These are phyloP conservation scores for Oreochromis niloticus DNA, from an alignment of 2,113 vertebrate genomes.

Conservation along the genomic window DNA sequence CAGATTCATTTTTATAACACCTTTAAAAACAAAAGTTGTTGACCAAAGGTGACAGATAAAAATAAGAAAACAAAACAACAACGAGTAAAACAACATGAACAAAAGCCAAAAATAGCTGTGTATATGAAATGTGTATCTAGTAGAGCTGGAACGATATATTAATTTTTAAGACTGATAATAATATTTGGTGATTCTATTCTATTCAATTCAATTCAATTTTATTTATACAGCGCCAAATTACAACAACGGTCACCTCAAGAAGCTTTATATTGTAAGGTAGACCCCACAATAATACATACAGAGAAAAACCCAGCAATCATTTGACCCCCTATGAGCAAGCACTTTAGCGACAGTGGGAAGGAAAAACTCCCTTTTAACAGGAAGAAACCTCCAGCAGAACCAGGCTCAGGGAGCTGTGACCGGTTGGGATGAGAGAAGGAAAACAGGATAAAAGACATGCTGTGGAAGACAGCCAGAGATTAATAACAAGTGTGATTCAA, in stretches of 20 bases:
- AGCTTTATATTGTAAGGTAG: not conserved
- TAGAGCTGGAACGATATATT: not conserved
- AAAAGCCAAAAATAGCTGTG: too few relatives aligned
- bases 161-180: not conserved
- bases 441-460: not conserved
- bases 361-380: not conserved
- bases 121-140: not conserved
- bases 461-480: not conserved
- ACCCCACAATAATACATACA: not conserved
- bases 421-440: not conserved
- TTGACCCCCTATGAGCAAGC: not conserved
- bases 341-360: not conserved
- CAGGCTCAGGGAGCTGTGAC: not conserved
- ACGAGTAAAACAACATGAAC: not conserved
- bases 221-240: not conserved
- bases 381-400: not conserved
- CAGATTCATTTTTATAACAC: not conserved
- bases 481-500: not conserved
- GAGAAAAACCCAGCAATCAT: not conserved
- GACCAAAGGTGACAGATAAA: not conserved
- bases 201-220: not conserved
- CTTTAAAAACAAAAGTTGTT: not conserved
- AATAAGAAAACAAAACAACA: not conserved
- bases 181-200: not conserved
- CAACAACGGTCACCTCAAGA: not conserved